Evolutionary conservation across 2,113 vertebrate species (phyloP), one percentile per base, ranked within the genome.

Genomic region (Ovibos moschatus): DNA sequence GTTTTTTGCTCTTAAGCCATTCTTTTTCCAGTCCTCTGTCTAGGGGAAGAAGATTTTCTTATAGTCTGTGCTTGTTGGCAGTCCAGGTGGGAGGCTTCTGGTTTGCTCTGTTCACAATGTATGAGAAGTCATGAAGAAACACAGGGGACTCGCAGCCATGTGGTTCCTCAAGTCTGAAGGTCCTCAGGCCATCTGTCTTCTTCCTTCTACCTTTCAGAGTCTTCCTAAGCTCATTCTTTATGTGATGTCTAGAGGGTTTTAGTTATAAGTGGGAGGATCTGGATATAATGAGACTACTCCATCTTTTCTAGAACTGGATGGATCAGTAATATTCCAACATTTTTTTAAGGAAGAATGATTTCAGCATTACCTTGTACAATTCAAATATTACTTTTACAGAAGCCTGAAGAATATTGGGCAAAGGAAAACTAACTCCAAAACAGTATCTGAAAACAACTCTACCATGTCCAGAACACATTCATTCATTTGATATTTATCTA

Each of bases 211-310:
- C 21, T 64, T 78, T 90, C 96, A 96, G 79, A 96, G 76, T 82
- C 91, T 90, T 96, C 91, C 97, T 90, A 60, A 28, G 51, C 33
- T 87, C 89, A 87, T 93, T 76, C 89, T n/a, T 94, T 89, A 85
- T 45, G 27, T 45, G 23, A 84, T 53, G 19, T n/a, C 81, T 96
- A 62, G 28, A 82, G n/a, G 21, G 27, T 91, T 89, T 50, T 28
- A 90, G 33, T 84, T 67, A 4, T 28, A 92, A 60, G 28, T 53
- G 47, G 76, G 53, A 93, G 43, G 50, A 81, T 55, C 14, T 94
- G 28, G 53, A 27, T 85, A 9, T 50, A 92, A 91, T n/a, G 67
- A 91, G 78, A 51, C 58, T 94, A 84, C 6, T 90, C 30, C 23
- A 51, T 71, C 86, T 89, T 91, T 78, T 36, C 67, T 92, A 71